Evolutionary conservation across 1,140 invertebrate genomes (phyloP).

Genomic region (Dendroctonus ponderosae): DNA sequence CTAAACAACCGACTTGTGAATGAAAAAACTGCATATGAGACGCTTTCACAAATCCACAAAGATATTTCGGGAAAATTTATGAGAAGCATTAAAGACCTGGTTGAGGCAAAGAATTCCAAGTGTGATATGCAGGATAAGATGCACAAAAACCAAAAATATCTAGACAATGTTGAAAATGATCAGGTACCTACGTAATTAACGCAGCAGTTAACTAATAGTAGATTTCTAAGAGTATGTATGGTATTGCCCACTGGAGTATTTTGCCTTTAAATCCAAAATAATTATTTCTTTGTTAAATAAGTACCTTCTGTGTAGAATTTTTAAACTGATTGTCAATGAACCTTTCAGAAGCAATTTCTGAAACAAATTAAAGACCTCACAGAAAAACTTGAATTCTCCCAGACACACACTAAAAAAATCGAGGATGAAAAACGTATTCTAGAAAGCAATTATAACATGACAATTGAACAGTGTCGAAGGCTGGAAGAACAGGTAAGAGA

Average conservation of each 20-base stretch:
- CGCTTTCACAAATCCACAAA: constrained; percentile 35
- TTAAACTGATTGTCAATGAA: too few species aligned
- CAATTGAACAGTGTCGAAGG: too few species aligned
- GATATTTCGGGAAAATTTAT: constrained; percentile 34
- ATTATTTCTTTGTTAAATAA: too few species aligned
- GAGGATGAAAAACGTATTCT: too few species aligned
- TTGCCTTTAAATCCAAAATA: not conserved
- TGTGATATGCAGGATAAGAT: constrained; percentile 21
- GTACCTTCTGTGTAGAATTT: too few species aligned
- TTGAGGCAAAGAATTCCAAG: constrained; percentile 28
- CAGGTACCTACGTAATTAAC: constrained; percentile 20
- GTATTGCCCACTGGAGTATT: not conserved
- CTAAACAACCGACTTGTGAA: constrained; percentile 26
- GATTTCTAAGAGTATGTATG: too few species aligned
- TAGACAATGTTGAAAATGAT: constrained; percentile 20
- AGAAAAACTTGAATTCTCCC: not conserved
- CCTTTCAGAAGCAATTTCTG: not conserved
- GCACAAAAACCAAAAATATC: constrained; percentile 12
- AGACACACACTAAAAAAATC: too few species aligned
- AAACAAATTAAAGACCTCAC: not conserved
- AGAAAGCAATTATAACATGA: too few species aligned
- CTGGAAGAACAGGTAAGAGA: too few species aligned
- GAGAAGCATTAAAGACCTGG: constrained; percentile 32
- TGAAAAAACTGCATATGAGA: constrained; percentile 33
- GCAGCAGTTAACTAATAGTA: too few species aligned